phyloP scores from a whole-genome alignment of 1,140 invertebrate genomes.

The Atta colombica region DNA sequence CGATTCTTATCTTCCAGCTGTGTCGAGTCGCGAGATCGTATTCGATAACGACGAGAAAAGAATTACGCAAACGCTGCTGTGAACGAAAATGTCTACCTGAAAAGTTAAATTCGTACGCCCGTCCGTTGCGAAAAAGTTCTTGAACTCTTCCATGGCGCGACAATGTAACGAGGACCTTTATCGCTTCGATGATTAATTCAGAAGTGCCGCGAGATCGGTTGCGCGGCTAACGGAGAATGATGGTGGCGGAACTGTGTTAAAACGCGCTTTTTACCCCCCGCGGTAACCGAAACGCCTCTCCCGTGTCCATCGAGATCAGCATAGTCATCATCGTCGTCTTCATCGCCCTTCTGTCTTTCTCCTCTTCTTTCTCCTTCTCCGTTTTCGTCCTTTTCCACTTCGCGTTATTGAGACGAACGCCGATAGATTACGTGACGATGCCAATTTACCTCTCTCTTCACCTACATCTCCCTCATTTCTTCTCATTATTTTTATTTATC shows the following conservation, averaged over 20 bases:
- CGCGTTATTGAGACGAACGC: slow-evolving; percentile 57
- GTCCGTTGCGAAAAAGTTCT: slow-evolving; percentile 3
- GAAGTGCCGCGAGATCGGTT: slow-evolving; percentile 43
- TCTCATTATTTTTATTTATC: slow-evolving; percentile 7
- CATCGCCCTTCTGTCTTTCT: slow-evolving; percentile 5
- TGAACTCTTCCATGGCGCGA: slow-evolving; percentile 1
- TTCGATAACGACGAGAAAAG: slow-evolving; percentile 57
- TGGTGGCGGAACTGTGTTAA: slow-evolving; percentile 55
- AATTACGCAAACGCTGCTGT: slow-evolving; percentile 25
- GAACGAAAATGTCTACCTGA: slow-evolving; percentile 28
- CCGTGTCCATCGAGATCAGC: slow-evolving; percentile 77
- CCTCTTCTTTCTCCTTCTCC: slow-evolving; percentile 17
- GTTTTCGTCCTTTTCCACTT: slow-evolving; percentile 45
- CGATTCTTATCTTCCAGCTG: slow-evolving; percentile 57
- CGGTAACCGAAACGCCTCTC: slow-evolving; percentile 82
- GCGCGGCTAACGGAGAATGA: slow-evolving; percentile 50
- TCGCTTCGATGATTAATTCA: slow-evolving; percentile 52
- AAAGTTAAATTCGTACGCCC: slow-evolving; percentile 13
- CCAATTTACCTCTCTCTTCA: neutral
- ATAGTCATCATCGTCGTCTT: slow-evolving; percentile 76
- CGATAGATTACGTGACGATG: slow-evolving; percentile 69
- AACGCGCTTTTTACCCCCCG: slow-evolving; percentile 76
- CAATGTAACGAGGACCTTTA: slow-evolving; percentile 36
- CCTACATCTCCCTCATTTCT: neutral
- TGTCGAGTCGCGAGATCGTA: slow-evolving; percentile 52